A percentile compares a stretch with the other conserved stretches of the same genome.
These are phyloP conservation scores for Anableps anableps DNA, from an alignment of 2,797 vertebrate species.

Conservation along the genomic window DNA sequence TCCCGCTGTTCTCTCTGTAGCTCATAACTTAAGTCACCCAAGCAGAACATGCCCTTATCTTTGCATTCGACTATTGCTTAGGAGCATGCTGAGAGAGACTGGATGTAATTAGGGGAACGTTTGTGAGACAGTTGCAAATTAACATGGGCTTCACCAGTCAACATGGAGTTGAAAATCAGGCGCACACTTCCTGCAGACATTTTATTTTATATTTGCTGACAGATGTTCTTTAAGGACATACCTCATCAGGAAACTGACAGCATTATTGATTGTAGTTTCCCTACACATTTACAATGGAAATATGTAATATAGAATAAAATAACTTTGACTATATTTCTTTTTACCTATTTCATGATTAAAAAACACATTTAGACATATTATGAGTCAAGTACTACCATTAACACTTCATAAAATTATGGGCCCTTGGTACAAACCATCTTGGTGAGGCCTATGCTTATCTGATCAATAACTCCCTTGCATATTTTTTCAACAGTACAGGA, in stretches of 20 bases:
- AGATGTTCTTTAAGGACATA: slow-evolving; percentile 58
- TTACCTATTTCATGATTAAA: neutral
- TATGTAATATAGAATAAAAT: neutral
- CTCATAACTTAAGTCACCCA: slow-evolving; percentile 59
- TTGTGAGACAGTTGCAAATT: slow-evolving; percentile 63
- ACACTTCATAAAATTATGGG: too few species aligned
- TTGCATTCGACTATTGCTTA: slow-evolving; percentile 61
- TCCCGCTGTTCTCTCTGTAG: slow-evolving; percentile 30
- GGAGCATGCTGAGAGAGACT: slow-evolving; percentile 61
- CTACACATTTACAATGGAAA: slow-evolving; percentile 6
- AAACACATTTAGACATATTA: neutral
- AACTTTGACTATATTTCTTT: slow-evolving; percentile 7
- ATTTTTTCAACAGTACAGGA: too few species aligned
- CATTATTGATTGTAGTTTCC: slow-evolving; percentile 9
- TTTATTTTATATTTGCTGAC: slow-evolving; percentile 55
- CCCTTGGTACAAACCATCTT: too few species aligned
- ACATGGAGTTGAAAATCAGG: slow-evolving; percentile 50
- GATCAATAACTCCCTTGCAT: too few species aligned
- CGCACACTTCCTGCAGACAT: slow-evolving; percentile 46
- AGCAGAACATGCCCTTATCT: slow-evolving; percentile 74
- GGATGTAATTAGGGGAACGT: slow-evolving; percentile 73
- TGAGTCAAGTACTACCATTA: neutral
- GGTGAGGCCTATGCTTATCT: too few species aligned
- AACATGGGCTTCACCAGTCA: slow-evolving; percentile 48
- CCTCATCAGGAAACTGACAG: slow-evolving; percentile 13